These are phyloP conservation scores for Chrysodeixis includens DNA, from an alignment of 2,888 invertebrate species.

Conservation along the genomic window DNA sequence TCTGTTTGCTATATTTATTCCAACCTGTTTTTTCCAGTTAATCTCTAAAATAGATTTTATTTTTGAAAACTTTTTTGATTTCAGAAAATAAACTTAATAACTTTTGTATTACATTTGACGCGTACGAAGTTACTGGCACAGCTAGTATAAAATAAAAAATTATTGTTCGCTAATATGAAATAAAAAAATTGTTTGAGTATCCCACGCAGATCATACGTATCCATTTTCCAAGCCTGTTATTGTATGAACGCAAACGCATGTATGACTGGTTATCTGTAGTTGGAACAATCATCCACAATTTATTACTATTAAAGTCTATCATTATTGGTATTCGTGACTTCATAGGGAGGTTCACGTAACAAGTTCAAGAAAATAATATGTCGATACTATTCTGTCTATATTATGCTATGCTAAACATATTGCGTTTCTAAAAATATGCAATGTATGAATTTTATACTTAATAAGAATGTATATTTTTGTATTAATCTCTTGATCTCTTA, in stretches of 20 bases:
- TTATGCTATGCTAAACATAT: no score
- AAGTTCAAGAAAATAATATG: constrained; percentile 34
- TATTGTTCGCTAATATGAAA: background rate
- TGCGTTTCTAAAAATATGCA: no score
- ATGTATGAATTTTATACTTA: background rate
- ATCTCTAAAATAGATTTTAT: no score
- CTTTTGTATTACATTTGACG: no score
- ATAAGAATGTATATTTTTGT: constrained; percentile 6
- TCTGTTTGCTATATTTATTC: no score
- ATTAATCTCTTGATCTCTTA: constrained; percentile 49
- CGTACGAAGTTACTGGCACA: no score
- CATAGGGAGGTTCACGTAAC: constrained; percentile 29
- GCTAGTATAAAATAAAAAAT: no score
- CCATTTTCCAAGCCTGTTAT: constrained; percentile 11
- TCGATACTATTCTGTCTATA: constrained; percentile 15
- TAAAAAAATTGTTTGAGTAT: constrained; percentile 15
- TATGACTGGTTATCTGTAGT: constrained; percentile 39
- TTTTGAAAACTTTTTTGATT: no score
- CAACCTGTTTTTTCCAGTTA: no score
- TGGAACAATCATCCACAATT: constrained; percentile 41
- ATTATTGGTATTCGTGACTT: constrained; percentile 47
- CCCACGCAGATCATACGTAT: constrained; percentile 27
- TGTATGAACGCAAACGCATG: background rate
- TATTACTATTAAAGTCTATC: constrained; percentile 44
- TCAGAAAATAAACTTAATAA: no score